These are phyloP conservation scores for Spinibarbus caldwelli DNA, from an alignment of 2,797 vertebrate species.

Conservation along the genomic window DNA sequence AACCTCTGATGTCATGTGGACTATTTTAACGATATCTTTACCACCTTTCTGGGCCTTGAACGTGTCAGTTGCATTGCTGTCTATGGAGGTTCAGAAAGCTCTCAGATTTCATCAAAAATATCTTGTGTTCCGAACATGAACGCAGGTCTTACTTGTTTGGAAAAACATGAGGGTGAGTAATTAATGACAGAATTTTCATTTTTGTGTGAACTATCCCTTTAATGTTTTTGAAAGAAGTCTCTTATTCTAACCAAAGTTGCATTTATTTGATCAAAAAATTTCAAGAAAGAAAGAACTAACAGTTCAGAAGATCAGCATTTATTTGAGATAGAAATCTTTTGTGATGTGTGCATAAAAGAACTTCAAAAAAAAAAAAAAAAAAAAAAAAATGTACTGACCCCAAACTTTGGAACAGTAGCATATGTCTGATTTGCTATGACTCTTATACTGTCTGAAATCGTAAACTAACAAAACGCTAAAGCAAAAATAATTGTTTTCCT, in stretches of 20 bases:
- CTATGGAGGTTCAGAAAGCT: no score
- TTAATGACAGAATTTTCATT: no score
- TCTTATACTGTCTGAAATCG: not conserved
- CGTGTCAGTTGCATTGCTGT: no score
- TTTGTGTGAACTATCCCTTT: not conserved
- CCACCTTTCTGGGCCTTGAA: no score
- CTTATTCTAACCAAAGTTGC: not conserved
- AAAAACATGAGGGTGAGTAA: no score
- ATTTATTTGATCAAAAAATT: not conserved
- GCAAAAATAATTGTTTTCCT: not conserved
- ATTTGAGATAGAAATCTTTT: not conserved
- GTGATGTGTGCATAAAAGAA: not conserved
- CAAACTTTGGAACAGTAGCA: not conserved
- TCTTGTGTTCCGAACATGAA: no score
- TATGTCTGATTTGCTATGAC: not conserved
- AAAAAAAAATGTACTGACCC: not conserved
- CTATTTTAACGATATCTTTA: no score
- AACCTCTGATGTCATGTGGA: no score
- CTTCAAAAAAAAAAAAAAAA: not conserved
- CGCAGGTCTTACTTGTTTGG: no score
- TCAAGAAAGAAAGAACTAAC: not conserved
- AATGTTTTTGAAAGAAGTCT: not conserved
- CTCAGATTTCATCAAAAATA: no score
- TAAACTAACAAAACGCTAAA: not conserved
- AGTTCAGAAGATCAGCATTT: not conserved